phyloP scores from a whole-genome alignment of 2,113 vertebrate species.

The Lampris incognitus region DNA sequence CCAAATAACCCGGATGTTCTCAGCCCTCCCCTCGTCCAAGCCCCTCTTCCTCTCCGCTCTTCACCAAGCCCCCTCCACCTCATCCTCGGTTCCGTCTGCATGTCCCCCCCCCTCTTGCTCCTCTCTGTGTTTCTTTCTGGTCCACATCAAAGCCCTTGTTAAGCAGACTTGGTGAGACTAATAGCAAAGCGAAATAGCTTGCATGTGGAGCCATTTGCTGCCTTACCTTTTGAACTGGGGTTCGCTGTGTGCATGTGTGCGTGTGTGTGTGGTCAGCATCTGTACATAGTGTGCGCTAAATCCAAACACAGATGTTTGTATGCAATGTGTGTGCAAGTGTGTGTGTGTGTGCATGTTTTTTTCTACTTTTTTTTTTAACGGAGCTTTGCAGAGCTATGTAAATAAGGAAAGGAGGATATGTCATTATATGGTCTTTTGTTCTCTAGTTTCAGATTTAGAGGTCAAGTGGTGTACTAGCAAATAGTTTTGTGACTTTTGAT shows the following conservation, averaged over 20 bases:
- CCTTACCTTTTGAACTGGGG: constrained; percentile 28
- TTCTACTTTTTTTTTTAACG: constrained; percentile 6
- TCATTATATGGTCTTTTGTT: neutral
- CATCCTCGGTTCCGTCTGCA: neutral
- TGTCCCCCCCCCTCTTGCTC: constrained; percentile 1
- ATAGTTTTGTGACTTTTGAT: no score
- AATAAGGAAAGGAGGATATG: neutral
- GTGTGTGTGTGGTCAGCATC: neutral
- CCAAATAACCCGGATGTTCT: neutral
- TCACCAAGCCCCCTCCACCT: neutral
- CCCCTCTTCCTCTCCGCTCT: neutral
- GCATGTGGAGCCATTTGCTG: constrained; percentile 47
- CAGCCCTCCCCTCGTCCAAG: neutral
- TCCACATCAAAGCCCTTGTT: constrained; percentile 44
- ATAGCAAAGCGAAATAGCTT: constrained; percentile 53
- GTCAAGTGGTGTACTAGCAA: no score
- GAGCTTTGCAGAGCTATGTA: constrained; percentile 8
- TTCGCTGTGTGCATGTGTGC: constrained; percentile 4
- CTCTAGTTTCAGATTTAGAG: no score
- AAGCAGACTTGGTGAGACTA: constrained; percentile 46
- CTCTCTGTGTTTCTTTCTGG: neutral
- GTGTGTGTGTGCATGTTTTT: neutral
- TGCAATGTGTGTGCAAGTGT: neutral
- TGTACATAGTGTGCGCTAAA: neutral
- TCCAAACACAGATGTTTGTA: neutral